Evolutionary conservation across 2,888 invertebrate species (phyloP).

Genomic region (Sphinx pinastri): DNA sequence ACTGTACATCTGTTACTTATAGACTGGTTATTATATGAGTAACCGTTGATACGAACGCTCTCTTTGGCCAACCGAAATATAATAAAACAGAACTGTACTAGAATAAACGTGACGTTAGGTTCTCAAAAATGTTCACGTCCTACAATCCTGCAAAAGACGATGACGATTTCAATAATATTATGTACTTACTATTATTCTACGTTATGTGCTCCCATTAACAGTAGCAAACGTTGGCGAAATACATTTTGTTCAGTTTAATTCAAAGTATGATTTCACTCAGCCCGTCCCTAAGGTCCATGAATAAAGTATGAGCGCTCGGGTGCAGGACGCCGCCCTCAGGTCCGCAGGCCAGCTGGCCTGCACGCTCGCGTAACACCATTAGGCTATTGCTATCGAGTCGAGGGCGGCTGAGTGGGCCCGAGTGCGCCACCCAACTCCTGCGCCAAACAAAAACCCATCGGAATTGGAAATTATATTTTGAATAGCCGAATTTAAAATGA

Average conservation of each 20-base stretch:
- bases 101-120: too few relatives aligned
- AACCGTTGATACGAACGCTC: too few relatives aligned
- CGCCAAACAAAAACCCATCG: background rate
- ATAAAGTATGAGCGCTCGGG: constrained; percentile 12
- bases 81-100: too few relatives aligned
- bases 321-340: background rate
- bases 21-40: too few relatives aligned
- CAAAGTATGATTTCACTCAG: constrained; percentile 3
- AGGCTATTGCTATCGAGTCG: constrained; percentile 3
- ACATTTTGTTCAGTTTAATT: background rate
- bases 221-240: too few relatives aligned
- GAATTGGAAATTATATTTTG: background rate
- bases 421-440: background rate
- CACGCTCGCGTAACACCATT: background rate
- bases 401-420: background rate
- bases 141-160: too few relatives aligned
- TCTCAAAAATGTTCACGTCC: too few relatives aligned
- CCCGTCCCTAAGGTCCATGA: background rate
- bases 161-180: too few relatives aligned
- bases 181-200: too few relatives aligned
- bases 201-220: too few relatives aligned
- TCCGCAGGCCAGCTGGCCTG: constrained; percentile 4
- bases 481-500: background rate
- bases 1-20: too few relatives aligned
- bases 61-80: too few relatives aligned